Conservation (phyloP, 2,797 vertebrate species). For the Neomorphus geoffroyi region DNA sequence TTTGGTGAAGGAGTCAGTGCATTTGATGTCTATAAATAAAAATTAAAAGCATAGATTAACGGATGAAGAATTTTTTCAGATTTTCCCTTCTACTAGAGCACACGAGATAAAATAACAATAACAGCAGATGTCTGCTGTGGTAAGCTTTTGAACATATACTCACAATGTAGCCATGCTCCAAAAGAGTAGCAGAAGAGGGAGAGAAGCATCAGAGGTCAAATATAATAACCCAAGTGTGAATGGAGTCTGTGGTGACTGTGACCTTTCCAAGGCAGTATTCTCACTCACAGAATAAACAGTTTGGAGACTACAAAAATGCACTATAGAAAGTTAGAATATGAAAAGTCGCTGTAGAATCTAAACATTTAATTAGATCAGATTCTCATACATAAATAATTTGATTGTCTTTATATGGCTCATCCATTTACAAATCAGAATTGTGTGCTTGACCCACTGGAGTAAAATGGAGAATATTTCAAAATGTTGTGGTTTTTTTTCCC, state of each 20-base stretch:
- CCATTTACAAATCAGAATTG: background rate
- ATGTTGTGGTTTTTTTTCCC: background rate
- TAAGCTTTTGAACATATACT: background rate
- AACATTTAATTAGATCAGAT: background rate
- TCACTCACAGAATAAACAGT: background rate
- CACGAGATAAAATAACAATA: background rate
- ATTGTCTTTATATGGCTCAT: background rate
- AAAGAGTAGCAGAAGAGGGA: background rate
- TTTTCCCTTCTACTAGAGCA: background rate
- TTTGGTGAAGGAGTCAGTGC: background rate
- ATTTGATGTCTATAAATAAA: background rate
- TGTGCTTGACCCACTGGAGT: background rate
- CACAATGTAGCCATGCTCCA: background rate
- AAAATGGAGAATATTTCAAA: background rate
- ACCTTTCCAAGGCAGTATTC: background rate
- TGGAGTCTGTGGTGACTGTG: background rate
- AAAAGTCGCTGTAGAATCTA: background rate
- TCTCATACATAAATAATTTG: background rate
- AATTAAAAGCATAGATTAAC: rapidly evolving
- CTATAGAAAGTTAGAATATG: background rate
- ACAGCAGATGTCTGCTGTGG: background rate
- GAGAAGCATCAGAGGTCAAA: background rate
- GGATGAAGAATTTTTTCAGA: background rate
- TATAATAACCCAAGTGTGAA: background rate
- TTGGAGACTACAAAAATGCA: background rate